phyloP scores from a whole-genome alignment of 2,888 invertebrate genomes.

The Thera obeliscata region DNA sequence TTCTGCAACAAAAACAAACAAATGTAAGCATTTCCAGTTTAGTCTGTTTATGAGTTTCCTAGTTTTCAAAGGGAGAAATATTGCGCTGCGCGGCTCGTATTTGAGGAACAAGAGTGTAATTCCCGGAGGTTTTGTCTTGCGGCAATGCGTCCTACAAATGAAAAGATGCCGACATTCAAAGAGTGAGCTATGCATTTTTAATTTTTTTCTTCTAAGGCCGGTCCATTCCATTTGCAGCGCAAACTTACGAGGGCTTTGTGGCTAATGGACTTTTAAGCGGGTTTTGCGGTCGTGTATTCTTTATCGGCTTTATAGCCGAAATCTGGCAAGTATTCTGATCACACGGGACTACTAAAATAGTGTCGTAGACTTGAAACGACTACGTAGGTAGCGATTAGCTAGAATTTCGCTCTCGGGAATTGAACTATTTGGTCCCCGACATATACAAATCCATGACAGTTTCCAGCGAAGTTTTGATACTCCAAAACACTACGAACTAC shows the following conservation, averaged over 20 bases:
- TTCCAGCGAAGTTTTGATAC: not conserved
- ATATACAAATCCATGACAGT: not conserved
- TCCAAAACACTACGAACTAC: not conserved
- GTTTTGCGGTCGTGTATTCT: slow-evolving; percentile 43
- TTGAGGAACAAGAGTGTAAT: slow-evolving; percentile 79
- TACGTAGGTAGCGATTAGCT: slow-evolving; percentile 56
- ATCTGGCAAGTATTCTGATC: slow-evolving; percentile 54
- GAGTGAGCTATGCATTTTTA: slow-evolving; percentile 71
- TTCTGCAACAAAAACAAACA: slow-evolving; percentile 55
- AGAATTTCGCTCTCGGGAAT: slow-evolving; percentile 60
- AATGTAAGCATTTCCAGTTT: slow-evolving; percentile 63
- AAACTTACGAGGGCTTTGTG: slow-evolving; percentile 52
- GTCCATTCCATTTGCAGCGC: slow-evolving; percentile 52
- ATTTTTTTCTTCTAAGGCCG: slow-evolving; percentile 56
- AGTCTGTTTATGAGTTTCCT: slow-evolving; percentile 75
- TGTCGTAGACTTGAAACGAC: slow-evolving; percentile 47
- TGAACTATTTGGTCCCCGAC: slow-evolving; percentile 49
- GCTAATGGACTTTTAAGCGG: slow-evolving; percentile 64
- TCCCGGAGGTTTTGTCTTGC: slow-evolving; percentile 79
- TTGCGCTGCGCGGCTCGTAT: slow-evolving; percentile 71
- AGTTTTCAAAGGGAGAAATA: slow-evolving; percentile 77
- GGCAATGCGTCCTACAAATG: slow-evolving; percentile 74
- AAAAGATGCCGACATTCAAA: slow-evolving; percentile 75
- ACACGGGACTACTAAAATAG: slow-evolving; percentile 48
- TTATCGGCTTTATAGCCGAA: slow-evolving; percentile 37